These are phyloP conservation scores for Archips xylosteana DNA, from an alignment of 2,888 invertebrate species.

Conservation along the genomic window DNA sequence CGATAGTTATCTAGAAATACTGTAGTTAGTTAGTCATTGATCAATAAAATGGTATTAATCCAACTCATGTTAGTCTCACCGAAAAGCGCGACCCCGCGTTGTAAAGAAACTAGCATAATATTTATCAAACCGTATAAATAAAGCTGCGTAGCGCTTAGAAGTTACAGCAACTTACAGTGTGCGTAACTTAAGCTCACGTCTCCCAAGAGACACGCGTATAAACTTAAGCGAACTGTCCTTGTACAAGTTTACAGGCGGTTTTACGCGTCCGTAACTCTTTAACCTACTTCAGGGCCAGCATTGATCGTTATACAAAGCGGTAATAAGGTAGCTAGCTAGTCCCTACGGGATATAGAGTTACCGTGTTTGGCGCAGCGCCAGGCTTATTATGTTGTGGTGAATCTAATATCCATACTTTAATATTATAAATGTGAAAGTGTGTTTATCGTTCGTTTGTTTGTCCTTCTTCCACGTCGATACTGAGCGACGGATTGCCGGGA, in stretches of 20 bases:
- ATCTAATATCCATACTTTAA: not conserved
- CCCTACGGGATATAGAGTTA: constrained; percentile 22
- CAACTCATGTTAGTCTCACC: too few species aligned
- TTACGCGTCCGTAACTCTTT: constrained; percentile 10
- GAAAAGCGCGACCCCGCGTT: too few species aligned
- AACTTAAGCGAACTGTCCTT: constrained; percentile 10
- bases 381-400: not conserved
- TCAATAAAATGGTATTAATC: too few species aligned
- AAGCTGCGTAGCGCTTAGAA: not conserved
- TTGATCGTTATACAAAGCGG: constrained; percentile 25
- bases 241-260: constrained; percentile 9
- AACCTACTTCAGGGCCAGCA: constrained; percentile 5
- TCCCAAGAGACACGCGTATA: not conserved
- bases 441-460: too few species aligned
- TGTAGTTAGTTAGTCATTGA: too few species aligned
- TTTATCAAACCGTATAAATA: not conserved
- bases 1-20: too few species aligned
- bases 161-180: not conserved
- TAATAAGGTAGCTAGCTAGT: constrained; percentile 22
- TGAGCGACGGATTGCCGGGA: too few species aligned
- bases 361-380: constrained; percentile 25
- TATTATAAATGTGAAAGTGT: too few species aligned
- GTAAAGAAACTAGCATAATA: too few species aligned
- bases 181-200: not conserved
- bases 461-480: too few species aligned